Base-by-base conservation (phyloP, 1,140 invertebrate species). In the Holotrichia oblita region DNA sequence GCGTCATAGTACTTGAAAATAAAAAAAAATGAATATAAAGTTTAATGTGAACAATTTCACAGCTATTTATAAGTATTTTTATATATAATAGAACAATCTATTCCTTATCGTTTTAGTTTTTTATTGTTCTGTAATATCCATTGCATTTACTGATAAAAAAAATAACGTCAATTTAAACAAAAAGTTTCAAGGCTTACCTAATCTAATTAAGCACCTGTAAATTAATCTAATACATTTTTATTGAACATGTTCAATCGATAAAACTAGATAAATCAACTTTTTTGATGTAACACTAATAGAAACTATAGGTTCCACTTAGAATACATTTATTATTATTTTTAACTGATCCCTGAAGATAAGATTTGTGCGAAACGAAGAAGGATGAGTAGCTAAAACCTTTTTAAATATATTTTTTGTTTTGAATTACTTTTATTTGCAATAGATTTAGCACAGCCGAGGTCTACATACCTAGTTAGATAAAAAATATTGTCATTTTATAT, bases 111-210 rank as follows among this genome's bases (percentile, higher is more conserved):
- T 17, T 55, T 55, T 55, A 55, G 48, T 55, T 55, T 44, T 10
- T 55, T 55, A 55, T 55, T 55, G 14, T 34, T 34, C 44, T 17
- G 48, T 17, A 55, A 55, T 55, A 55, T 55, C 12, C n/a, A 55
- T 55, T 55, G 48, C 48, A 55, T 55, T 55, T 55, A n/a, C 17
- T 55, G 48, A 55, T 55, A 55, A 55, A 55, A 55, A 34, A 34
- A 44, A 14, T 44, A 44, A n/a, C 14, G 48, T 48, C 44, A 48
- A 34, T 34, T 34, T 48, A 48, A n/a, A 14, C n/a, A 48, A 48
- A n/a, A n/a, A 48, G n/a, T n/a, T 48, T 3, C 10, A 48, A 48
- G 44, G 44, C 44, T 48, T 14, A 48, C 10, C 10, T 48, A 55
- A 55, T 17, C 48, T 55, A 55, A 17, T 44, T 44, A 44, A 44